Base-by-base conservation (phyloP, 2,888 invertebrate species). In the Itoplectis maculator region DNA sequence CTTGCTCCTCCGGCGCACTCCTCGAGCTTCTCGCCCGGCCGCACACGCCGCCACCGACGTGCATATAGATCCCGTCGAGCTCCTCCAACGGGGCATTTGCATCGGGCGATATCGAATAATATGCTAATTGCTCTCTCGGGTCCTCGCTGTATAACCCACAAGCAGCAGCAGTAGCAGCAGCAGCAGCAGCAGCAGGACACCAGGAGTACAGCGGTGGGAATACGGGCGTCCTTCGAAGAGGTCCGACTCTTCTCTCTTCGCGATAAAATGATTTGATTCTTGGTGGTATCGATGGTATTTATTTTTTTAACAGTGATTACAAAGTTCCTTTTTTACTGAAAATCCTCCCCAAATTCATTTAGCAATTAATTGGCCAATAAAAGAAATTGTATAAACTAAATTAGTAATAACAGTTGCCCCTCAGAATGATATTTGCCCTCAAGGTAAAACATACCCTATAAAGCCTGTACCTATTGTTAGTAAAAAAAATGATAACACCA, bases 401-500 rank as follows among this genome's bases (percentile, higher is more conserved):
- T 96, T 96, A 42, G 96, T 96, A 95, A 96, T 96, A n/a, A 96
- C 96, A 49, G 96, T 96, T 0, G 96, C 96, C 0, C 96, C 96
- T 94, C 96, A 96, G 91, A 96, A 96, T 0, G 96, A 96, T 95
- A 97, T 97, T 95, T 97, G 96, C 7, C 96, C 96, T 93, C 96
- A 96, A 0, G 96, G 96, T 88, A 96, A 85, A 0, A 96, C 96
- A 94, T 97, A 97, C 0, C 96, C 96, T 94, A 96, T 93, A 92
- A 97, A 97, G 23, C 96, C 96, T 65, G 96, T 95, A 89, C 93
- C 95, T 95, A 97, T 97, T 84, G 95, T 92, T n/a, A 91, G 95
- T 72, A 88, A 97, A 94, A 93, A 96, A 91, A 91, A 97, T 94
- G 81, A 95, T 93, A 68, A 95, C 93, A 70, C 96, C 96, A 0